Evolutionary conservation across 2,113 vertebrate species (phyloP).

Genomic region (Choloepus hoffmanni): DNA sequence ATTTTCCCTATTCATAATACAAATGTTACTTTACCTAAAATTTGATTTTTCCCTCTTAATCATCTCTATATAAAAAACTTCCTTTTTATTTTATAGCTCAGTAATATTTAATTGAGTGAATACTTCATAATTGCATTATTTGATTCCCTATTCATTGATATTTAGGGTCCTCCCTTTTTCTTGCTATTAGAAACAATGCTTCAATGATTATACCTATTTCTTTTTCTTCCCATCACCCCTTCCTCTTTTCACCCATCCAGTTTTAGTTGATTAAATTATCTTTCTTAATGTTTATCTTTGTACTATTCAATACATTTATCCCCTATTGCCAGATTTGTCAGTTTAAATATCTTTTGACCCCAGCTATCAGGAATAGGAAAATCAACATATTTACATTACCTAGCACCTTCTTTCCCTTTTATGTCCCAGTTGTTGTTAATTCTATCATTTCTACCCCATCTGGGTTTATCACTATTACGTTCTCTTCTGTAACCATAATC

Average conservation of each 20-base stretch:
- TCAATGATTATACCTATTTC: no score
- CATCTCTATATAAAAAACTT: neutral
- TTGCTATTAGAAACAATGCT: neutral
- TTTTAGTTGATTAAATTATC: no score
- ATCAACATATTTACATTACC: conserved; percentile 47
- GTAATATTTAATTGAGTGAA: conserved; percentile 20
- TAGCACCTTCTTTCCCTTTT: conserved; percentile 25
- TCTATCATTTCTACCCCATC: conserved; percentile 21
- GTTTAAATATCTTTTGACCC: no score
- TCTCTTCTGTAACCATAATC: conserved; percentile 38
- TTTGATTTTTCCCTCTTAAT: neutral
- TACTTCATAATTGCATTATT: conserved; percentile 6
- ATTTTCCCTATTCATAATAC: neutral
- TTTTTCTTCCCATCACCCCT: no score
- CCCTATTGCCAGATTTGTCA: no score
- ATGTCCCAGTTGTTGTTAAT: conserved; percentile 11
- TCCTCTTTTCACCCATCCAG: no score
- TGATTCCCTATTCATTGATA: neutral
- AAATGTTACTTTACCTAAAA: neutral
- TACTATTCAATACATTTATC: neutral
- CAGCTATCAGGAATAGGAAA: conserved; percentile 24
- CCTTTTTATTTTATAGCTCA: neutral
- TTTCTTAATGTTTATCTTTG: no score
- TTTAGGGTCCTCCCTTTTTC: neutral
- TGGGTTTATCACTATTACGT: neutral